Percentiles rank a stretch among this genome's conserved stretches.
Conservation (phyloP, 2,113 vertebrate species). For the Parus major region DNA sequence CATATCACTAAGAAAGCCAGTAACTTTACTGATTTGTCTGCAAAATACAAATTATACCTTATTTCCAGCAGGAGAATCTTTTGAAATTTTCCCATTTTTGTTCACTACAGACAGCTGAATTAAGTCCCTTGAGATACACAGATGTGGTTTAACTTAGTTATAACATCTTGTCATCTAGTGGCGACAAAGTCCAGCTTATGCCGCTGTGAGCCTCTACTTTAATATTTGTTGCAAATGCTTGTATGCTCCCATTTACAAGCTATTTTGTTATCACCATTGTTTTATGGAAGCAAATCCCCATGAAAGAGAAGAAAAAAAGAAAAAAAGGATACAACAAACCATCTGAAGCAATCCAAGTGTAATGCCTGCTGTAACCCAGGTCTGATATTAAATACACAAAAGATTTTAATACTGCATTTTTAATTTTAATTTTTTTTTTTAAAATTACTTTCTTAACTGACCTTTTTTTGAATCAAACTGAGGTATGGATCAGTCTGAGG, state of each 20-base stretch:
- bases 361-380: conserved; percentile 69
- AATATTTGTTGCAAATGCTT: conserved; percentile 88
- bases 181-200: conserved; percentile 99
- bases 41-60: conserved; percentile 99
- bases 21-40: conserved; percentile 99
- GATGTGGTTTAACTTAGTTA: conserved; percentile 94
- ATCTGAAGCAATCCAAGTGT: conserved; percentile 88
- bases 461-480: conserved; percentile 80
- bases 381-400: conserved; percentile 73
- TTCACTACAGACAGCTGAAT: conserved; percentile 98
- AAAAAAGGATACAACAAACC: conserved; percentile 87
- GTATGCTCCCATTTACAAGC: conserved; percentile 89
- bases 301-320: conserved; percentile 73
- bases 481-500: conserved; percentile 90
- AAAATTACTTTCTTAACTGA: conserved; percentile 65
- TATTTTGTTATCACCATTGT: conserved; percentile 91
- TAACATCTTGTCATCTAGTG: conserved; percentile 96
- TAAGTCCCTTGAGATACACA: conserved; percentile 98
- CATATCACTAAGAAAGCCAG: conserved; percentile 98
- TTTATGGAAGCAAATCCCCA: conserved; percentile 85
- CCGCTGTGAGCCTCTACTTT: conserved; percentile 93
- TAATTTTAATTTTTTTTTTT: not conserved
- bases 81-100: conserved; percentile 87
- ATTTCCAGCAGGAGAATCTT: conserved; percentile 92
- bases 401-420: conserved; percentile 51